Evolutionary conservation across 2,888 invertebrate species (phyloP).

Genomic region (Oscheius onirici): DNA sequence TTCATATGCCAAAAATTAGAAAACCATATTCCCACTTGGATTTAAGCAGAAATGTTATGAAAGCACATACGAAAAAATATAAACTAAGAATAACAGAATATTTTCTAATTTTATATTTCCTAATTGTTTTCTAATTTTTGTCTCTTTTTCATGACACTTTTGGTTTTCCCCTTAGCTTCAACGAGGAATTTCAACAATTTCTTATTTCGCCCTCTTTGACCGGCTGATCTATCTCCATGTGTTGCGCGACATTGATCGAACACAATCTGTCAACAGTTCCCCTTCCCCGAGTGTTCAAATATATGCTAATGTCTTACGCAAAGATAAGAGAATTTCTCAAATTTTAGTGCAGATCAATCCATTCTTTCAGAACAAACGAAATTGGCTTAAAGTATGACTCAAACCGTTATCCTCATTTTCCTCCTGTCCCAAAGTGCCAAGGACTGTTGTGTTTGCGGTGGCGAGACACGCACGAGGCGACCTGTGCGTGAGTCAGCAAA

Average conservation of each 20-base stretch:
- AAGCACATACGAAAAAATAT: too few relatives aligned
- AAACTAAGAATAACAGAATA: too few relatives aligned
- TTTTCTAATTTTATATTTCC: too few relatives aligned
- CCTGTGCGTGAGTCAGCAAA: conserved; percentile 1
- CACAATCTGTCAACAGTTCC: conserved; percentile 31
- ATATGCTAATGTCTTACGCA: not conserved
- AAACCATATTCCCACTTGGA: not conserved
- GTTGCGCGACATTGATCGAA: conserved; percentile 31
- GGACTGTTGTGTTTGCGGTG: not conserved
- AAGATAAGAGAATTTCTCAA: too few relatives aligned
- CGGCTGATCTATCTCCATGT: conserved; percentile 20
- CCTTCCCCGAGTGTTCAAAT: conserved; percentile 13
- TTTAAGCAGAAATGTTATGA: not conserved
- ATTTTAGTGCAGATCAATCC: not conserved
- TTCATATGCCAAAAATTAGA: not conserved
- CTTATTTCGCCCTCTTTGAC: conserved; percentile 14
- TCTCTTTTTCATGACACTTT: too few relatives aligned
- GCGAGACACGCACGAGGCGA: not conserved
- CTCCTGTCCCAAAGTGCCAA: not conserved
- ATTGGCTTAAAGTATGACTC: not conserved
- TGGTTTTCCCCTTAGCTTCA: not conserved
- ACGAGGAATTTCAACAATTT: not conserved
- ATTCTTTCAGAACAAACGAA: not conserved
- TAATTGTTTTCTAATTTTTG: too few relatives aligned
- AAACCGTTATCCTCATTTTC: not conserved